phyloP scores from a whole-genome alignment of 2,888 invertebrate species.

The Sceliomorpha sp. region DNA sequence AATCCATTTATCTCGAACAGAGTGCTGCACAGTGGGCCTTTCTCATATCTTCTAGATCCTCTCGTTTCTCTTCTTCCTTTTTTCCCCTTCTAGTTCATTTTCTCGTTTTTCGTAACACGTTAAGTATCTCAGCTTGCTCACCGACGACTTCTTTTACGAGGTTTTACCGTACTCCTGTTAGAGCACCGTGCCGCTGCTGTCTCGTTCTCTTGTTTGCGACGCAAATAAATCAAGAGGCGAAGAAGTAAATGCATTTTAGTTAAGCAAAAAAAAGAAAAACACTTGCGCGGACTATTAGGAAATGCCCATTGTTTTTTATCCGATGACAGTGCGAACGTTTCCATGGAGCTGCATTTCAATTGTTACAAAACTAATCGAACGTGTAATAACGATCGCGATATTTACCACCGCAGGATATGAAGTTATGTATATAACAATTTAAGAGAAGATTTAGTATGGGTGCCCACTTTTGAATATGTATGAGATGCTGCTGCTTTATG shows the following conservation, averaged over 20 bases:
- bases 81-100: constrained; percentile 51
- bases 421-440: too few relatives aligned
- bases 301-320: constrained; percentile 42
- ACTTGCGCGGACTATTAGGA: constrained; percentile 46
- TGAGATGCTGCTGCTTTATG: constrained; percentile 27
- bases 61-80: constrained; percentile 29
- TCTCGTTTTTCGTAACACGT: constrained; percentile 54
- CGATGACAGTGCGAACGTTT: constrained; percentile 12
- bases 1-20: constrained; percentile 72
- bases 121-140: constrained; percentile 59
- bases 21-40: constrained; percentile 25
- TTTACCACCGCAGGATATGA: background rate
- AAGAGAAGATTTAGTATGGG: constrained; percentile 41
- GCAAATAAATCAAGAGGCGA: constrained; percentile 54
- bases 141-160: constrained; percentile 56
- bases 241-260: constrained; percentile 47
- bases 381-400: constrained; percentile 7
- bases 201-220: constrained; percentile 50
- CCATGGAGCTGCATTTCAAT: too few relatives aligned
- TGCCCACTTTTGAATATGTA: constrained; percentile 42
- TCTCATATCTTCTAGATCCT: constrained; percentile 36
- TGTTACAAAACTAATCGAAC: too few relatives aligned
- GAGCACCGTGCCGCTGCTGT: constrained; percentile 29
- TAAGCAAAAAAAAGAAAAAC: constrained; percentile 36
- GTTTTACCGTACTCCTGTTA: constrained; percentile 56